A percentile compares a stretch with the other conserved stretches of the same genome.
Conservation (phyloP, 2,797 vertebrate genomes). For the Thunnus albacares region DNA sequence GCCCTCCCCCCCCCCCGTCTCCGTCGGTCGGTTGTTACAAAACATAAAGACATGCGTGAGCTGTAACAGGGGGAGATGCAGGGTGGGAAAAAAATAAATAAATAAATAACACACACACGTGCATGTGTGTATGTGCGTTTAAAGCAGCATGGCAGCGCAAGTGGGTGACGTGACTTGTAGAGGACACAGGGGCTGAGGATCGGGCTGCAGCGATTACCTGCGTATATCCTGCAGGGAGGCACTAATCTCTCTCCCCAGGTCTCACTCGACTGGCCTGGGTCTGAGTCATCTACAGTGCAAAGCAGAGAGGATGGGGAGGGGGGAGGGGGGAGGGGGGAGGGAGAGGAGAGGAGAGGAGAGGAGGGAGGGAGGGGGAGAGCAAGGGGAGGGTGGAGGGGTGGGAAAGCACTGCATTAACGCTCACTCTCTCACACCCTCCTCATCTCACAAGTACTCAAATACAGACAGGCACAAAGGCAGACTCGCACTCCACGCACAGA, state of each 20-base stretch:
- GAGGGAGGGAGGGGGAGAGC: conserved; percentile 53
- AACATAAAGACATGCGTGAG: conserved; percentile 79
- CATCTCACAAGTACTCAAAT: conserved; percentile 67
- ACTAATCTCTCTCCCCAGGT: conserved; percentile 92
- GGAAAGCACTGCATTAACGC: conserved; percentile 88
- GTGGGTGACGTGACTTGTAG: conserved; percentile 59
- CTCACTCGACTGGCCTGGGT: conserved; percentile 92
- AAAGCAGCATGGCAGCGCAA: conserved; percentile 59
- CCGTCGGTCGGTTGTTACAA: conserved; percentile 38
- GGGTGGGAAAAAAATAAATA: conserved; percentile 20
- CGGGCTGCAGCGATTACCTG: conserved; percentile 89
- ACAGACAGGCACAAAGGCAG: conserved; percentile 71
- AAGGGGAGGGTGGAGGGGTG: conserved; percentile 80
- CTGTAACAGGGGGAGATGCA: conserved; percentile 69
- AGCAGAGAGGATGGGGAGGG: conserved; percentile 88
- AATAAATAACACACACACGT: conserved; percentile 69
- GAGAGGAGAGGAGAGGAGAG: conserved; percentile 71
- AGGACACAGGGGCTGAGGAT: conserved; percentile 63
- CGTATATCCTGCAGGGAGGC: conserved; percentile 91
- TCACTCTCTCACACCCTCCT: conserved; percentile 74
- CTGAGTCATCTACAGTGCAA: conserved; percentile 94
- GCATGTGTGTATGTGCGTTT: conserved; percentile 73
- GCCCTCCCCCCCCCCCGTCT: not conserved
- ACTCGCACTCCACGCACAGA: conserved; percentile 65
- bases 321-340: conserved; percentile 58